Percentiles rank a stretch among this genome's conserved stretches.
Evolutionary conservation across 2,113 vertebrate genomes (phyloP).

Genomic region (Archocentrus centrarchus): DNA sequence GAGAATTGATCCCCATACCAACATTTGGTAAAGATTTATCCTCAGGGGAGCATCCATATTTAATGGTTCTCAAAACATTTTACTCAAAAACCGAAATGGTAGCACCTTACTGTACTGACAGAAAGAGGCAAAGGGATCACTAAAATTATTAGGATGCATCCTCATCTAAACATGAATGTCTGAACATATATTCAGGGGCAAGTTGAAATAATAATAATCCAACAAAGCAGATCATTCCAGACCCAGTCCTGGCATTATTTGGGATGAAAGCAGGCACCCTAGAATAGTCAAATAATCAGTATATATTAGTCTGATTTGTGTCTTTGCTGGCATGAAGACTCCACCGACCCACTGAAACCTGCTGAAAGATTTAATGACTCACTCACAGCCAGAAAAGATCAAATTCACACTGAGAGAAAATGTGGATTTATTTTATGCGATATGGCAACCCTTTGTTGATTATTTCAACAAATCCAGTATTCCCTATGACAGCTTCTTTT

Average conservation of each 20-base stretch:
- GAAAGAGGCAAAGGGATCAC: background rate
- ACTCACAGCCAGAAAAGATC: background rate
- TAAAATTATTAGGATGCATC: background rate
- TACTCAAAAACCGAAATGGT: background rate
- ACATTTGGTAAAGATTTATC: too few relatives aligned
- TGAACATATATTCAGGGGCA: background rate
- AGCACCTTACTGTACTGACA: background rate
- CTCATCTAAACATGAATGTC: background rate
- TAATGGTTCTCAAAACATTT: background rate
- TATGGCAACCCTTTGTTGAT: background rate
- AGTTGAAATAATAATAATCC: background rate
- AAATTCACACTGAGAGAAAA: background rate
- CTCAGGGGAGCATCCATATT: too few relatives aligned
- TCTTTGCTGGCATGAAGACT: background rate
- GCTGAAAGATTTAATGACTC: background rate
- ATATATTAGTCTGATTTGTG: background rate
- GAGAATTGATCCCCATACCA: too few relatives aligned
- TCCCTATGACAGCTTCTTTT: background rate
- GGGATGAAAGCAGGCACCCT: accelerated
- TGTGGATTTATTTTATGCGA: background rate
- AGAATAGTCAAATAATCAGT: background rate
- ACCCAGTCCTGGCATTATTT: background rate
- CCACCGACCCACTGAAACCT: background rate
- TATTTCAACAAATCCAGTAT: background rate
- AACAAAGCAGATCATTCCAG: background rate